Evolutionary conservation across 2,888 invertebrate genomes (phyloP).

Genomic region (Caenorhabditis sp.): DNA sequence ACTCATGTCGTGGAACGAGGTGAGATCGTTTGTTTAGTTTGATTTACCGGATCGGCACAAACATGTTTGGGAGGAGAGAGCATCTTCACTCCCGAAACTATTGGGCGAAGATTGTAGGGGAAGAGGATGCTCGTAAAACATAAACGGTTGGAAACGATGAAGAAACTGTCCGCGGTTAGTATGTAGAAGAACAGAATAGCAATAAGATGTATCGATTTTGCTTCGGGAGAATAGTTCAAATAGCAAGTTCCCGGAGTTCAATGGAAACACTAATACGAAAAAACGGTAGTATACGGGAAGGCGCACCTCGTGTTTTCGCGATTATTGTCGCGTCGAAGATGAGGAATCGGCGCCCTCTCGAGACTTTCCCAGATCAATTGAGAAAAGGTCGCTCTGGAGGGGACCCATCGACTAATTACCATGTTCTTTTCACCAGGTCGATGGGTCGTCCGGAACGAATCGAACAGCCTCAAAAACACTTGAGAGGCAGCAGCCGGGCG

Average conservation of each 20-base stretch:
- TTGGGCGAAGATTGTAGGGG: background rate
- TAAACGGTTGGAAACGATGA: background rate
- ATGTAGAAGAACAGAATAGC: too few relatives aligned
- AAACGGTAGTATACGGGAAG: background rate
- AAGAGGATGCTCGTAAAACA: background rate
- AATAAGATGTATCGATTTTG: too few relatives aligned
- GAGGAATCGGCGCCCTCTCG: slow-evolving; percentile 25
- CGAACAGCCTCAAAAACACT: slow-evolving; percentile 28
- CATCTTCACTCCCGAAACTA: background rate
- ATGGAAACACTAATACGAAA: slow-evolving; percentile 1
- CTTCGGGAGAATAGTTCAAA: background rate
- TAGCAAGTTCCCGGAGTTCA: background rate
- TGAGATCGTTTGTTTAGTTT: slow-evolving; percentile 7
- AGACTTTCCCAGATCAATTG: slow-evolving; percentile 51
- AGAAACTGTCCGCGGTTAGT: too few relatives aligned
- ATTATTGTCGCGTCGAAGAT: slow-evolving; percentile 13
- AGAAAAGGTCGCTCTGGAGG: slow-evolving; percentile 5
- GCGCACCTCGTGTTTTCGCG: slow-evolving; percentile 18
- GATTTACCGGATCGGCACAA: slow-evolving; percentile 4
- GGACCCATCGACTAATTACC: slow-evolving; percentile 43
- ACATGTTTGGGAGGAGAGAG: slow-evolving; percentile 8
- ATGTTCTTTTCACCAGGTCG: slow-evolving; percentile 30
- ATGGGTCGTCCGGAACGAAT: slow-evolving; percentile 18
- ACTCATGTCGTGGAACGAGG: background rate
- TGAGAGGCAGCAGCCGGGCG: slow-evolving; percentile 12